Percentiles rank a stretch among this genome's conserved stretches.
Evolutionary conservation across 2,797 vertebrate genomes (phyloP).

Genomic region (Gymnopithys bicolor): DNA sequence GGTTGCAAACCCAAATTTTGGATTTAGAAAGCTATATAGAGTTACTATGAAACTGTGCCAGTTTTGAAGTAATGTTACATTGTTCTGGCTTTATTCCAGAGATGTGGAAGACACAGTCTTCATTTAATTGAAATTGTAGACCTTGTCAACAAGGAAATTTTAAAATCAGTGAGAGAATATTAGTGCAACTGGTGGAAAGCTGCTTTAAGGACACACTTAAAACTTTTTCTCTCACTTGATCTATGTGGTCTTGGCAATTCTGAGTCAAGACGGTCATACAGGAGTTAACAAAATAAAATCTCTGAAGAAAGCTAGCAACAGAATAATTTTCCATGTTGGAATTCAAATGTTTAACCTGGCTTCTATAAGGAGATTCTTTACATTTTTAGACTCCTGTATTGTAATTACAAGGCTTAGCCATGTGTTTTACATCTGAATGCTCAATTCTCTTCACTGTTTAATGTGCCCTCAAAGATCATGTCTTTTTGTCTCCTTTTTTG

Average conservation of each 20-base stretch:
- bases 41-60: neutral
- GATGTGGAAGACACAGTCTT: neutral
- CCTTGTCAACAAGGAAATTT: neutral
- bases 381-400: conserved; percentile 22
- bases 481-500: neutral
- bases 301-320: neutral
- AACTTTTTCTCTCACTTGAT: neutral
- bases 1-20: conserved; percentile 31
- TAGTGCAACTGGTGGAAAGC: neutral
- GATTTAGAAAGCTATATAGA: conserved; percentile 15
- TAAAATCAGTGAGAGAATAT: neutral
- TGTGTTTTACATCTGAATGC: conserved; percentile 42
- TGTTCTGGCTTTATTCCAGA: conserved; percentile 28
- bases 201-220: neutral
- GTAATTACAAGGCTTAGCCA: neutral
- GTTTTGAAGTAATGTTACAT: conserved; percentile 7
- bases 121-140: neutral
- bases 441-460: neutral
- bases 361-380: conserved; percentile 21
- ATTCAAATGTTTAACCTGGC: conserved; percentile 34
- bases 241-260: neutral
- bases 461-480: neutral
- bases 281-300: neutral
- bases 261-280: neutral
- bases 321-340: neutral